A percentile compares a stretch with the other conserved stretches of the same genome.
Conservation (phyloP, 2,113 vertebrate genomes). For the Tachysurus vachellii region DNA sequence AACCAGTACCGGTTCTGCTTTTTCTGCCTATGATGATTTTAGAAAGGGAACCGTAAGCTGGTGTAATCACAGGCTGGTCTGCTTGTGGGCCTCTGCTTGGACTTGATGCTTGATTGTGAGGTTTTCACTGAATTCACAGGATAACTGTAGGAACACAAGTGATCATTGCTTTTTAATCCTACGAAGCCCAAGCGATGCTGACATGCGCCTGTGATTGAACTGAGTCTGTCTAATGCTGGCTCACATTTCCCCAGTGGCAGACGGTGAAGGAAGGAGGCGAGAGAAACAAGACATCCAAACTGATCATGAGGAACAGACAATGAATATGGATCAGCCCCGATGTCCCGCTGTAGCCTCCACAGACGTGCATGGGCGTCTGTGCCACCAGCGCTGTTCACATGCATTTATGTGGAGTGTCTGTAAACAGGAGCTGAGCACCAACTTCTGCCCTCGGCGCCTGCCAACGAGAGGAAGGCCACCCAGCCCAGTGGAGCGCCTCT, state of each 20-base stretch:
- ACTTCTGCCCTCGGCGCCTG: conserved; percentile 30
- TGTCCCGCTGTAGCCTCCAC: neutral
- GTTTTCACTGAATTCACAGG: neutral
- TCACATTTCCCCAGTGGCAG: neutral
- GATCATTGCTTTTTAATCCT: conserved; percentile 29
- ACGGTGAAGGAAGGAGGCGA: conserved; percentile 8
- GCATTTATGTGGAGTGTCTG: conserved; percentile 45
- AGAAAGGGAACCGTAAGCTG: neutral
- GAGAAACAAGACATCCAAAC: conserved; percentile 18
- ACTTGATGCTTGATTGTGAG: neutral
- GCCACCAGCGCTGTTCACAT: conserved; percentile 45
- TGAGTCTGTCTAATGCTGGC: conserved; percentile 27
- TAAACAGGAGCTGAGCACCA: conserved; percentile 51
- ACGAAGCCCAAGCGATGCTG: conserved; percentile 16
- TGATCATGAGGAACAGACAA: conserved; percentile 27
- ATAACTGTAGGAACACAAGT: conserved; percentile 17
- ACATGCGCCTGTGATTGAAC: conserved; percentile 32
- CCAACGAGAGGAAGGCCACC: conserved; percentile 34
- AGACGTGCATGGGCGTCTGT: conserved; percentile 19
- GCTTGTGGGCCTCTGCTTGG: neutral
- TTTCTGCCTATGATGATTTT: neutral
- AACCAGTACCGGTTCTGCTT: neutral
- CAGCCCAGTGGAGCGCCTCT: conserved; percentile 10
- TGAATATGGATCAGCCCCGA: conserved; percentile 57
- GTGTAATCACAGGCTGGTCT: conserved; percentile 10